A percentile compares a stretch with the other conserved stretches of the same genome.
phyloP scores from a whole-genome alignment of 2,888 invertebrate species.

The Ypsolopha scabrella region DNA sequence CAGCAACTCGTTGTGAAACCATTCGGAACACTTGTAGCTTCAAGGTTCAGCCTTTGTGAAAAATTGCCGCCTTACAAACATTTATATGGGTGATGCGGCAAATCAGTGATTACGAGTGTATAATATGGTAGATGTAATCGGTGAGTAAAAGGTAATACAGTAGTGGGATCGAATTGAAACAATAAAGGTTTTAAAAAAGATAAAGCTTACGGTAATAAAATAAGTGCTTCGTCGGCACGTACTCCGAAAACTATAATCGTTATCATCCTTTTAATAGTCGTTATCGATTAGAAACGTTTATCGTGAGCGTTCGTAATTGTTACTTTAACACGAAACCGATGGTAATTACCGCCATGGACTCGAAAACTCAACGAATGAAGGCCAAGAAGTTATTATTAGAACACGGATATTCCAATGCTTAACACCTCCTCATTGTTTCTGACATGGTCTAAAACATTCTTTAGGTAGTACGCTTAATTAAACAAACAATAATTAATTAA shows the following conservation, averaged over 20 bases:
- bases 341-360: constrained; percentile 5
- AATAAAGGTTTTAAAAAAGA: neutral
- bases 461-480: neutral
- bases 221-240: neutral
- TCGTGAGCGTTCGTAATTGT: constrained; percentile 5
- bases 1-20: neutral
- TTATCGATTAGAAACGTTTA: constrained; percentile 6
- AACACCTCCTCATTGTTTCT: neutral
- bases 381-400: neutral
- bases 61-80: neutral
- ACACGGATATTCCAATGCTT: neutral
- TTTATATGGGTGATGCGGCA: neutral
- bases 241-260: neutral
- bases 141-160: neutral
- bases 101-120: too few species aligned
- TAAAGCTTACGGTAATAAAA: neutral
- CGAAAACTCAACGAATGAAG: neutral
- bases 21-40: neutral
- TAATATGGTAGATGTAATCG: neutral
- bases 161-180: neutral
- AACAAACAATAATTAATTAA: neutral
- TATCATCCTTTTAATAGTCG: neutral
- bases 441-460: neutral
- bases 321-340: constrained; percentile 6
- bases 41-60: neutral